A percentile compares a stretch with the other conserved stretches of the same genome.
Evolutionary conservation across 2,888 invertebrate genomes (phyloP).

Genomic region (Prenolepis imparis): DNA sequence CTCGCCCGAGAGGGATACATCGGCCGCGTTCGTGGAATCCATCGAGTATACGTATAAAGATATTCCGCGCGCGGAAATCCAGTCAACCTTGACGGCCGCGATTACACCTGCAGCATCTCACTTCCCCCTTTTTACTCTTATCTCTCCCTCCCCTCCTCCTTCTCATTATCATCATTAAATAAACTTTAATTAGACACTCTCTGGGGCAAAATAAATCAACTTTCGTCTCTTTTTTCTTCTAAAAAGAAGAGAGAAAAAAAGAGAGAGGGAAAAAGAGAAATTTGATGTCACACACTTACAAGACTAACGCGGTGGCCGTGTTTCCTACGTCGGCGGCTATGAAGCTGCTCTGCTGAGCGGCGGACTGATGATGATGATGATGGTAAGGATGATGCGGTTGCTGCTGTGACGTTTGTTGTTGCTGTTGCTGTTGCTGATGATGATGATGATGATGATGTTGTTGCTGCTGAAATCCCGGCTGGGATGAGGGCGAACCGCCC

Average conservation of each 20-base stretch:
- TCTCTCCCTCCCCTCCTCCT: not conserved
- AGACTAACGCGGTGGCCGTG: slow-evolving; percentile 72
- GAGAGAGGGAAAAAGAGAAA: not conserved
- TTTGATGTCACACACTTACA: slow-evolving; percentile 75
- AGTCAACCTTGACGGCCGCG: slow-evolving; percentile 67
- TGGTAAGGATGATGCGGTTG: slow-evolving; percentile 64
- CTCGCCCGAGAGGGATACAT: not conserved
- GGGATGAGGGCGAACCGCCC: slow-evolving; percentile 78
- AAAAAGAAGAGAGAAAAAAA: not conserved
- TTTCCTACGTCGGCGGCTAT: slow-evolving; percentile 73
- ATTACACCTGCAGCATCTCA: slow-evolving; percentile 37
- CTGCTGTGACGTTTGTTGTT: slow-evolving; percentile 40
- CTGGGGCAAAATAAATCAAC: not conserved
- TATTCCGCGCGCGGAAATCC: slow-evolving; percentile 54
- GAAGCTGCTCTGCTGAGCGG: slow-evolving; percentile 75
- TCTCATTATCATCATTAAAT: not conserved
- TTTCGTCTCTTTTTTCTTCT: not conserved
- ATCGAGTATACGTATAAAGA: slow-evolving; percentile 1
- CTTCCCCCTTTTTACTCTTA: not conserved
- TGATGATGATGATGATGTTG: slow-evolving; percentile 71
- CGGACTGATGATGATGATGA: slow-evolving; percentile 71
- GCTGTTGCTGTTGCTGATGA: slow-evolving; percentile 61
- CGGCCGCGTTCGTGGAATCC: slow-evolving; percentile 10
- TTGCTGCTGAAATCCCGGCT: slow-evolving; percentile 78
- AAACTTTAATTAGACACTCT: not conserved